Percentiles rank a stretch among this genome's conserved stretches.
These are phyloP conservation scores for Momotus momota DNA, from an alignment of 2,797 vertebrate species.

Conservation along the genomic window DNA sequence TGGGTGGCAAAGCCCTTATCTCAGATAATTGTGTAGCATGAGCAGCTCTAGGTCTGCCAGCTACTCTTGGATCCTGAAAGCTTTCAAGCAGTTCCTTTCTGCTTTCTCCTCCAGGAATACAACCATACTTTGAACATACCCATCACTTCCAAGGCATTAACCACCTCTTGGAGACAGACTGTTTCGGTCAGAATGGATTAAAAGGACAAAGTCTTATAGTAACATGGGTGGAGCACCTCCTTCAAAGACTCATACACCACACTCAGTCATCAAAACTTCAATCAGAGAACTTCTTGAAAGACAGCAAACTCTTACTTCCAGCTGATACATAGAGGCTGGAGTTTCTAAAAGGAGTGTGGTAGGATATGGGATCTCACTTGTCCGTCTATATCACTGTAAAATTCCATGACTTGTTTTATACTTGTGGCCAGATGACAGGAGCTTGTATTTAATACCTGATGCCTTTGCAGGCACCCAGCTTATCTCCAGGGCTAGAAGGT, in stretches of 20 bases:
- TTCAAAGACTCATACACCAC: not conserved
- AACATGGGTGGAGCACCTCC: not conserved
- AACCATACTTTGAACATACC: not conserved
- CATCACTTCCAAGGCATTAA: not conserved
- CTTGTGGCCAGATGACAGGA: not conserved
- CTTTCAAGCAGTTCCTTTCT: not conserved
- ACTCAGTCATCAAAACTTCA: not conserved
- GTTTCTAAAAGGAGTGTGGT: not conserved
- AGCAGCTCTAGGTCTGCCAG: not conserved
- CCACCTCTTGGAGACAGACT: not conserved
- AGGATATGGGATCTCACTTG: not conserved
- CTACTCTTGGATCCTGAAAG: not conserved
- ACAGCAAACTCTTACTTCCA: not conserved
- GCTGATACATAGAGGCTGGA: not conserved
- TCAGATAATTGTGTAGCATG: accelerated
- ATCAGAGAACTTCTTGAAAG: not conserved
- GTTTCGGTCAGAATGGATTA: not conserved
- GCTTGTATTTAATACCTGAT: not conserved
- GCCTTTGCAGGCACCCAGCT: not conserved
- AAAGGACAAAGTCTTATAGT: not conserved
- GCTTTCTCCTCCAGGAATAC: not conserved
- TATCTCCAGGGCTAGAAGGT: not conserved
- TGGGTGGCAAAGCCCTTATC: not conserved
- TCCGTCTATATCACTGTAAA: not conserved
- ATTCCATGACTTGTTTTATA: not conserved